phyloP scores from a whole-genome alignment of 2,888 invertebrate genomes.

The Ctenicera cuprea region DNA sequence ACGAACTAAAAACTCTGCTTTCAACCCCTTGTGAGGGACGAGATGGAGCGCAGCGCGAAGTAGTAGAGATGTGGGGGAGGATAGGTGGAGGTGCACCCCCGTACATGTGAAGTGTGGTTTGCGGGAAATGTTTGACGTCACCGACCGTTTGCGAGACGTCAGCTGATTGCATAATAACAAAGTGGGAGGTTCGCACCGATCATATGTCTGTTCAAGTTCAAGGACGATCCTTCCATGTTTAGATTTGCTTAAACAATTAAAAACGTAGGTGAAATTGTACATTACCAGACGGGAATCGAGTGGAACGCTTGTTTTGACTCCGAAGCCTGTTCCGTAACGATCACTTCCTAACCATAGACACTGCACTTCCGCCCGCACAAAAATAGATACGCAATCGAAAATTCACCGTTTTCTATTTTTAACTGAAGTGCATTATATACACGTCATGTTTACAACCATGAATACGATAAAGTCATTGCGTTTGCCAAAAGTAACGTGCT shows the following conservation, averaged over 20 bases:
- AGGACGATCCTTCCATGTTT: slow-evolving; percentile 68
- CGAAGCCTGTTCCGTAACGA: background rate
- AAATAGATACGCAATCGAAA: slow-evolving; percentile 8
- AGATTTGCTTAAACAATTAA: slow-evolving; percentile 59
- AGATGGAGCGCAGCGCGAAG: slow-evolving; percentile 41
- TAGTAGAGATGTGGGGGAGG: slow-evolving; percentile 43
- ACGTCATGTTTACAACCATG: background rate
- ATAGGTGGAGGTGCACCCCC: slow-evolving; percentile 49
- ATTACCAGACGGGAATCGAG: background rate
- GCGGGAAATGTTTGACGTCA: slow-evolving; percentile 67
- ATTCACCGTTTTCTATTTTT: slow-evolving; percentile 7
- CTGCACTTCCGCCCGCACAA: slow-evolving; percentile 6
- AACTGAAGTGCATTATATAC: slow-evolving; percentile 1
- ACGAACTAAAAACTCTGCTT: slow-evolving; percentile 51
- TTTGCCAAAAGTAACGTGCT: background rate
- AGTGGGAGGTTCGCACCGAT: slow-evolving; percentile 69
- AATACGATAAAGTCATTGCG: background rate
- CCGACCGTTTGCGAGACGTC: slow-evolving; percentile 68
- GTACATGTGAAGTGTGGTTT: slow-evolving; percentile 58
- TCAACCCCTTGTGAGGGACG: slow-evolving; percentile 52
- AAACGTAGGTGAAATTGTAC: slow-evolving; percentile 35
- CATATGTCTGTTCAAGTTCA: slow-evolving; percentile 69
- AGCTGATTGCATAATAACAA: slow-evolving; percentile 72
- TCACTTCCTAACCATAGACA: slow-evolving; percentile 10
- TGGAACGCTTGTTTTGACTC: background rate